A percentile compares a stretch with the other conserved stretches of the same genome.
phyloP scores from a whole-genome alignment of 2,888 invertebrate species.

The Mellilla xanthometata region DNA sequence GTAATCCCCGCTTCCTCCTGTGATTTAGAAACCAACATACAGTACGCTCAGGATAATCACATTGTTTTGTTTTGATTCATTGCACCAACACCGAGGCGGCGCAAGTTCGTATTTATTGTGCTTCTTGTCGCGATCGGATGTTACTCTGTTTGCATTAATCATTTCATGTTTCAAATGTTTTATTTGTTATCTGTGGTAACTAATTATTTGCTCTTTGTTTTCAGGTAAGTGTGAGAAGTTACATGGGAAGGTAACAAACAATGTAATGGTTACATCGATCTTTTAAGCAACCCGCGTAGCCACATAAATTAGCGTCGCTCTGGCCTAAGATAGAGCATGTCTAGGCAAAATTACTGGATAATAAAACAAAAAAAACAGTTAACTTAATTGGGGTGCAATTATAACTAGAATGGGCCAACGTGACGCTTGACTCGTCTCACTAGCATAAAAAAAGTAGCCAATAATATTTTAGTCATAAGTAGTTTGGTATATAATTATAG shows the following conservation, averaged over 20 bases:
- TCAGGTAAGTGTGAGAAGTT: slow-evolving; percentile 18
- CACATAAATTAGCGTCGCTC: no score
- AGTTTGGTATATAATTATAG: no score
- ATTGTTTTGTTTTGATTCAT: slow-evolving; percentile 81
- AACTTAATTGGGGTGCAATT: no score
- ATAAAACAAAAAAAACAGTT: no score
- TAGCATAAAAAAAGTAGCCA: no score
- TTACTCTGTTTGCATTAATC: slow-evolving; percentile 46
- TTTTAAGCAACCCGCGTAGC: no score
- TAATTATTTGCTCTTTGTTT: slow-evolving; percentile 17
- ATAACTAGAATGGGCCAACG: no score
- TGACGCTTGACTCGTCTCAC: no score
- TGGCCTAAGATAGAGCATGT: no score
- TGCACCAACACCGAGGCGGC: slow-evolving; percentile 71
- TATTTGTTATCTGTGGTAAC: slow-evolving; percentile 5
- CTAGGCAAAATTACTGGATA: no score
- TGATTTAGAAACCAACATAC: slow-evolving; percentile 35
- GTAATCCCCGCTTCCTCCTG: slow-evolving; percentile 26
- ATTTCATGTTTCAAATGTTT: slow-evolving; percentile 33
- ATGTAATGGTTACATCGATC: no score
- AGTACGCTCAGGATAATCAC: slow-evolving; percentile 74
- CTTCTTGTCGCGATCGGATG: slow-evolving; percentile 65
- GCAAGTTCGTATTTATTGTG: slow-evolving; percentile 69
- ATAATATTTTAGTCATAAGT: no score
- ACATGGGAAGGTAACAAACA: background rate